These are phyloP conservation scores for Oceanodroma tethys DNA, from an alignment of 2,113 vertebrate genomes.

Conservation along the genomic window DNA sequence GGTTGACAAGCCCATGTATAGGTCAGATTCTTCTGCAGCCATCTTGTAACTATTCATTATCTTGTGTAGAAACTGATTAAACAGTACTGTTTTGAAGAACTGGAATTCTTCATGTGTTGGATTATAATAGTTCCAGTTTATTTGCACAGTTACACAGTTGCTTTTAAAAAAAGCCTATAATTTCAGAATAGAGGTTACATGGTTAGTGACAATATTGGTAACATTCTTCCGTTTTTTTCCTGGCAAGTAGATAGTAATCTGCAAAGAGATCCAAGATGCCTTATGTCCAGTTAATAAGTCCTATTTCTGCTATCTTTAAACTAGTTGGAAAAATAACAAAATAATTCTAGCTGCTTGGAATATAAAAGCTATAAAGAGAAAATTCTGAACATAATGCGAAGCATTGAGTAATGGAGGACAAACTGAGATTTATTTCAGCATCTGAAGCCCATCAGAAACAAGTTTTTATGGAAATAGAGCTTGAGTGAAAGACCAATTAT, in stretches of 20 bases:
- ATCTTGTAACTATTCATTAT: background rate
- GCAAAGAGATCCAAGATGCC: background rate
- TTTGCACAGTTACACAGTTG: background rate
- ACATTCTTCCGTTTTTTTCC: background rate
- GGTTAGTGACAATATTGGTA: background rate
- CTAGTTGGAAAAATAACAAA: background rate
- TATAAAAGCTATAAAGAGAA: background rate
- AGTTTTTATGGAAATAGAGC: background rate
- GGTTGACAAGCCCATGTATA: background rate
- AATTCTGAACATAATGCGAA: background rate
- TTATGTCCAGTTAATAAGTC: background rate
- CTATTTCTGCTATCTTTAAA: background rate
- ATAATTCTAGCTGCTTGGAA: background rate
- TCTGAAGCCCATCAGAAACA: background rate
- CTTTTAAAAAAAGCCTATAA: background rate
- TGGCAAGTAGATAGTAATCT: background rate
- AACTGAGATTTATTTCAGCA: background rate
- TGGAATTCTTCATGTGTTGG: background rate
- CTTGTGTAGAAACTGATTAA: background rate
- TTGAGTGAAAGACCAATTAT: background rate
- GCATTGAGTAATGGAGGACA: background rate
- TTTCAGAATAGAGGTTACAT: background rate
- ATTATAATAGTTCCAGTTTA: background rate
- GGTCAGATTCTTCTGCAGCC: background rate
- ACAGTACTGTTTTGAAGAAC: background rate